Evolutionary conservation across 2,797 vertebrate genomes (phyloP).

Genomic region (Poecile montanus): DNA sequence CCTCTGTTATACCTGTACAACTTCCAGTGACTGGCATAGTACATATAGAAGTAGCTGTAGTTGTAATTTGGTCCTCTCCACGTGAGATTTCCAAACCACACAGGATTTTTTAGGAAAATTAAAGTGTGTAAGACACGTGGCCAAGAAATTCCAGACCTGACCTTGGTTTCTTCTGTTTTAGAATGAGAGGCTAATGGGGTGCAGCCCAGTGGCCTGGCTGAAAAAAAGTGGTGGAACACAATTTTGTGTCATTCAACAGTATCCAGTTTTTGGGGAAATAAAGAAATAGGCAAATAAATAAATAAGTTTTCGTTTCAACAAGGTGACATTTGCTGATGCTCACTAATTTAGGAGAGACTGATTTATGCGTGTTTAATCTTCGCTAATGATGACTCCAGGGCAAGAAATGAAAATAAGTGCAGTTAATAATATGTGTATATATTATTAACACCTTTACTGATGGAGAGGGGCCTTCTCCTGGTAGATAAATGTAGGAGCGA

Average conservation of each 20-base stretch:
- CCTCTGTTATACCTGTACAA: background rate
- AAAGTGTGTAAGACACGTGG: background rate
- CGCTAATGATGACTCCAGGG: constrained; percentile 71
- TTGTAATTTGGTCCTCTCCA: background rate
- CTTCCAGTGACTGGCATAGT: background rate
- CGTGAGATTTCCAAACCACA: background rate
- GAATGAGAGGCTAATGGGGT: background rate
- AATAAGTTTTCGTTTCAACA: background rate
- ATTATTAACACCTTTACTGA: constrained; percentile 70
- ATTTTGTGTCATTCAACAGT: background rate
- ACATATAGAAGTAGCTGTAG: background rate
- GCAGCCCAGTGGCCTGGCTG: background rate
- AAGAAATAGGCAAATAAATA: background rate
- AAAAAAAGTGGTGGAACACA: background rate
- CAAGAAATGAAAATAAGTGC: constrained; percentile 70
- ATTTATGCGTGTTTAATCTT: constrained; percentile 74
- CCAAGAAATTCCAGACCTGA: background rate
- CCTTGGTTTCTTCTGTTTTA: background rate
- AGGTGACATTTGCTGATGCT: constrained; percentile 69
- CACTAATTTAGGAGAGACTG: constrained; percentile 49
- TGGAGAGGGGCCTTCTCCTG: constrained; percentile 29
- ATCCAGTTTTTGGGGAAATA: background rate
- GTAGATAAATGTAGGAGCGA: background rate
- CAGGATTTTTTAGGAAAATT: background rate
- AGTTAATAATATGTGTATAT: constrained; percentile 64